Evolutionary conservation across 1,140 invertebrate species (phyloP), one percentile per base, ranked within the genome.

Genomic region (Acromyrmex heyeri): DNA sequence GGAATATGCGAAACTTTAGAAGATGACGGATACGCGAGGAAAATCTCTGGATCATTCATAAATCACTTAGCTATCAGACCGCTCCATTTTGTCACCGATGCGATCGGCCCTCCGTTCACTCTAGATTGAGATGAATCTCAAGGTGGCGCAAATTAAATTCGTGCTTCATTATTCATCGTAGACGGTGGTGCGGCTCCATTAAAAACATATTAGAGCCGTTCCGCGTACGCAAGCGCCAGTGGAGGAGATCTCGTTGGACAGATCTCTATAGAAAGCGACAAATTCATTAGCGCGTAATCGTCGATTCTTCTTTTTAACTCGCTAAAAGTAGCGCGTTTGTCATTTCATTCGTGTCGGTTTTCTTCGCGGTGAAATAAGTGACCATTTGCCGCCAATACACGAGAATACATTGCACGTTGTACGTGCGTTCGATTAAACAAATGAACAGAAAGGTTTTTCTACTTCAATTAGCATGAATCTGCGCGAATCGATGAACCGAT

Each of bases 151-250:
- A 76, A 85, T 87, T 87, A 62, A 85, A 87, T 87, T 78, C 72
- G 10, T 44, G 67, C n/a, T 87, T 87, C 73, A 85, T 89, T 89
- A 81, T 85, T 87, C 81, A 78, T 89, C 65, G 30, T 53, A 30
- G 21, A 72, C 53, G 55, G 21, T n/a, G 34, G 65, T 81, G 65
- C 67, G 55, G 69, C 79, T 83, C 79, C 79, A 83, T 83, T 83
- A 83, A 83, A 83, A 83, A 83, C 69, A 69, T 83, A 83, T 83
- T 83, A 83, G 79, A 75, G 57, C 55, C 38, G 79, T 30, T 50
- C 27, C 55, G 53, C 69, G 79, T 55, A 48, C 38, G 34, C 57
- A 38, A 73, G 67, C 21, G 62, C 30, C 55, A 24, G 18, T 50
- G 34, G 48, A 75, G 34, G 21, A 48, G 77, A 79, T 79, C 48